Evolutionary conservation across 2,888 invertebrate species (phyloP).

Genomic region (Fragum whitleyi): DNA sequence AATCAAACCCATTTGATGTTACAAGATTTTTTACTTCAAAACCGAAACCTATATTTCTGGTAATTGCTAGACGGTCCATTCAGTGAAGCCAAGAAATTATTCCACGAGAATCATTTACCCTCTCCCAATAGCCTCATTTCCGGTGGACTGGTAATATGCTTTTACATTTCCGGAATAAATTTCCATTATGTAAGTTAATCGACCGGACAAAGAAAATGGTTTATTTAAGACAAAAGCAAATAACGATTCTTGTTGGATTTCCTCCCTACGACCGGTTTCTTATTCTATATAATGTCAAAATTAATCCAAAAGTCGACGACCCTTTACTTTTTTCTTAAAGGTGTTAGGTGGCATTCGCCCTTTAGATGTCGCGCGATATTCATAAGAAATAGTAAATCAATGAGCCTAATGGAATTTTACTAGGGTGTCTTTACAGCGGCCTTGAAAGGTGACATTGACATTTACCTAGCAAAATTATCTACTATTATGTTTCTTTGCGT

Average conservation of each 20-base stretch:
- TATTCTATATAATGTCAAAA: too few relatives aligned
- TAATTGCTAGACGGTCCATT: neutral
- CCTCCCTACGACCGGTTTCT: too few relatives aligned
- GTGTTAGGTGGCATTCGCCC: too few relatives aligned
- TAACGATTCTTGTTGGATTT: neutral
- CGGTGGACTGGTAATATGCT: constrained; percentile 7
- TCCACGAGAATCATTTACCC: neutral
- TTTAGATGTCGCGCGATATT: too few relatives aligned
- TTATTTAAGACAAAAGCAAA: neutral
- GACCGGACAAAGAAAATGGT: neutral
- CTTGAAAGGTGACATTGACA: too few relatives aligned
- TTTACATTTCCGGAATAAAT: constrained; percentile 12
- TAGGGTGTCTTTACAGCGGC: too few relatives aligned
- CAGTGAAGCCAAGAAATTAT: neutral
- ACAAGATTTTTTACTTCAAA: constrained; percentile 4
- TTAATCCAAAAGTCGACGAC: too few relatives aligned
- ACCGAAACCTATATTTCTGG: neutral
- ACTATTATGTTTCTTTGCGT: too few relatives aligned
- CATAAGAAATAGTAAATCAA: too few relatives aligned
- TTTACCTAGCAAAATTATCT: too few relatives aligned
- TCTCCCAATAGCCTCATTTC: constrained; percentile 9
- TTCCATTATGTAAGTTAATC: constrained; percentile 17
- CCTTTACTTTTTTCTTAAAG: too few relatives aligned
- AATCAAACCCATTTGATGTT: neutral
- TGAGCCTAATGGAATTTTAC: too few relatives aligned